Evolutionary conservation across 2,797 vertebrate genomes (phyloP).

Genomic region (Crossoptilon crossoptilon): DNA sequence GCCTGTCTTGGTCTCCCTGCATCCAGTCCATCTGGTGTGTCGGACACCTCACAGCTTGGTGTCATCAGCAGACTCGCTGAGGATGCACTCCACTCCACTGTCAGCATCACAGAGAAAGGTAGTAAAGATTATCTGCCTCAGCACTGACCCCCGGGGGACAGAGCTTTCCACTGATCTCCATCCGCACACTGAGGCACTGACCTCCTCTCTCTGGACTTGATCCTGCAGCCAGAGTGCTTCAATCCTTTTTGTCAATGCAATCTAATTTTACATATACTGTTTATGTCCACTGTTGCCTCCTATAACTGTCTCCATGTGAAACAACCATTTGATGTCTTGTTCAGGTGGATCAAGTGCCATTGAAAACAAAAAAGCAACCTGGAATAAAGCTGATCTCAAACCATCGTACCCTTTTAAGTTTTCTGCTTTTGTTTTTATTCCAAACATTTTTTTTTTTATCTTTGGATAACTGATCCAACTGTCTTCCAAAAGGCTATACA

Average conservation of each 20-base stretch:
- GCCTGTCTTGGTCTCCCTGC: too few relatives aligned
- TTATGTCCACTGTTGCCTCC: neutral
- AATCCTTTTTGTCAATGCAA: neutral
- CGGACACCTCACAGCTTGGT: too few relatives aligned
- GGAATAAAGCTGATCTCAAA: neutral
- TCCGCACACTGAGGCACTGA: too few relatives aligned
- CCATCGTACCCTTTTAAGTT: neutral
- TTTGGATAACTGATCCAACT: neutral
- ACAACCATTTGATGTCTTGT: neutral
- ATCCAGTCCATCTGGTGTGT: too few relatives aligned
- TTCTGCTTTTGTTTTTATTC: neutral
- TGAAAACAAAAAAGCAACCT: conserved; percentile 5
- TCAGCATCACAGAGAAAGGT: too few relatives aligned
- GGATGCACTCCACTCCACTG: too few relatives aligned
- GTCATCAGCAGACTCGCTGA: too few relatives aligned
- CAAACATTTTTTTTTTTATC: neutral
- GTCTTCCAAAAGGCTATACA: neutral
- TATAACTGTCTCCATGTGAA: neutral
- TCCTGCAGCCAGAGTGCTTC: too few relatives aligned
- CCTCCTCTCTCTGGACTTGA: too few relatives aligned
- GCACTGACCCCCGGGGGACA: too few relatives aligned
- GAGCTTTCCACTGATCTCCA: too few relatives aligned
- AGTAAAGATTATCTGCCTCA: too few relatives aligned
- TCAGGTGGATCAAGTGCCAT: conserved; percentile 1
- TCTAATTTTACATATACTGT: neutral